Base-by-base conservation (phyloP, 1,140 invertebrate species). In the Penaeus vannamei region DNA sequence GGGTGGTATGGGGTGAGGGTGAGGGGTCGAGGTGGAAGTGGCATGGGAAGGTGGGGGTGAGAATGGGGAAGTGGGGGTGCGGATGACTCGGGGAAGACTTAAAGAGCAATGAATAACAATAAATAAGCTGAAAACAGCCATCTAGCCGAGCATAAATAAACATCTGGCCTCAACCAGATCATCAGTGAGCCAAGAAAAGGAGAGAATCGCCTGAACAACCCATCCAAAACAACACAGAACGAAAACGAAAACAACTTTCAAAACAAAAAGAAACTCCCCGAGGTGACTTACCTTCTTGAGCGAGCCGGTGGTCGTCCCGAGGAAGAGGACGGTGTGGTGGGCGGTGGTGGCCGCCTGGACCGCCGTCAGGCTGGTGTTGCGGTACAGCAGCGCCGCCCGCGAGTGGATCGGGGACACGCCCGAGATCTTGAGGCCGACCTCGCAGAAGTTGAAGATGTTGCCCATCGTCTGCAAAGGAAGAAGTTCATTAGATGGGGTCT, bases 361-460 rank as follows among this genome's bases (percentile, higher is more conserved):
- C 23, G 97, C 96, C 32, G 97, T 96, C 22, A 97, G 92, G 17
- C 97, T 96, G 29, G 89, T 86, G 84, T 85, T 81, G 36, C 72
- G 79, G 76, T 83, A 89, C 92, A 95, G 93, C 76, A 97, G 94
- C 1, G 97, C 94, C 19, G 97, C 95, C 86, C 95, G 94, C 46
- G 95, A 94, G 79, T 95, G 94, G 8, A 90, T 66, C 8, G 91
- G 91, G 14, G 90, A 91, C 46, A 89, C 95, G 5, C 97, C 97
- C 91, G 97, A 98, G 91, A 98, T 97, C 93, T 98, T 98, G 77
- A 98, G 93, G 60, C 97, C 97, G 77, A 97, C 97, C 92, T 97
- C 96, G 93, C 97, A 98, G 93, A 98, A 98, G 93, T 97, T 97
- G 72, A 96, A 95, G 91, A 98, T 97, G 92, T 98, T 98, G 32